phyloP scores from a whole-genome alignment of 1,140 invertebrate genomes.

The Nephila pilipes region DNA sequence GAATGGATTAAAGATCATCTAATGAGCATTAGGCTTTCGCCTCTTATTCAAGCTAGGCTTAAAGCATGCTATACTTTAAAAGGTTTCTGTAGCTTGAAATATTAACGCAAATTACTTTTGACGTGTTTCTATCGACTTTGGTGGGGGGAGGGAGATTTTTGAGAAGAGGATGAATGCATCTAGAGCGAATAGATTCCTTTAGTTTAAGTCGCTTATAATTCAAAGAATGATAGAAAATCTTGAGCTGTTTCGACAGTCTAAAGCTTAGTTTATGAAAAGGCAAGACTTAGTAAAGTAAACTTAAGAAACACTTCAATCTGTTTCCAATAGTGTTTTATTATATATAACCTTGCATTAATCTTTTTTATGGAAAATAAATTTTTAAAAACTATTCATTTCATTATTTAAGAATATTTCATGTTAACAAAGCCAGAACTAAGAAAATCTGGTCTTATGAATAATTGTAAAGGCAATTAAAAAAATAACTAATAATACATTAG shows the following conservation, averaged over 20 bases:
- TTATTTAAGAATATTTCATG: too few relatives aligned
- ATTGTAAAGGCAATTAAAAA: too few relatives aligned
- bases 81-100: conserved; percentile 33
- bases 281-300: neutral
- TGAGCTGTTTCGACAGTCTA: neutral
- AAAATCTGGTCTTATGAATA: too few relatives aligned
- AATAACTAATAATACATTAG: too few relatives aligned
- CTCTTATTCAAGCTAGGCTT: conserved; percentile 22
- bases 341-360: too few relatives aligned
- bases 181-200: neutral
- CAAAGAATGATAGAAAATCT: neutral
- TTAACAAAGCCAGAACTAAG: too few relatives aligned
- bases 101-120: conserved; percentile 54
- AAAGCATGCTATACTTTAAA: neutral
- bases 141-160: neutral
- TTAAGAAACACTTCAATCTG: neutral
- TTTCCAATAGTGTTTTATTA: neutral
- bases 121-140: conserved; percentile 7
- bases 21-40: conserved; percentile 25
- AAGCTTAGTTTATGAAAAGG: neutral
- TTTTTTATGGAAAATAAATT: too few relatives aligned
- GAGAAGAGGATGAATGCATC: neutral
- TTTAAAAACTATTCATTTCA: too few relatives aligned
- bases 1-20: conserved; percentile 41
- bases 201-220: neutral